Evolutionary conservation across 2,888 invertebrate species (phyloP).

Genomic region (Ophonus ardosiacus): DNA sequence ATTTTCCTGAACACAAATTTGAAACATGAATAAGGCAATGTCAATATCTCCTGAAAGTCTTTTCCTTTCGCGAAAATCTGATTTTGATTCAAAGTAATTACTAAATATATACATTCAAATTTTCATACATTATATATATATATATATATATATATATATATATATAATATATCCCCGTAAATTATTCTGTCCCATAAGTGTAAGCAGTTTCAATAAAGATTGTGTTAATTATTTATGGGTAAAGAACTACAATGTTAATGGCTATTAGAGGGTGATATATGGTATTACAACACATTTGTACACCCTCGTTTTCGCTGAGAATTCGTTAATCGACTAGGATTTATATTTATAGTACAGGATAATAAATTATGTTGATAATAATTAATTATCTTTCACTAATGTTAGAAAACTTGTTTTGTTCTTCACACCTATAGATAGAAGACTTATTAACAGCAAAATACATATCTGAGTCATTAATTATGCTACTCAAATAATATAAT

Average conservation of each 20-base stretch:
- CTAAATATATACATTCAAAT: not conserved
- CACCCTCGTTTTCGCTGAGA: not conserved
- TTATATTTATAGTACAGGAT: not conserved
- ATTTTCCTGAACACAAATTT: no score
- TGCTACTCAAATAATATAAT: no score
- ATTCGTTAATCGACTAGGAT: slow-evolving; percentile 13
- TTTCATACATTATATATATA: not conserved
- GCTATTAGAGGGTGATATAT: not conserved
- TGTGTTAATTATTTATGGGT: not conserved
- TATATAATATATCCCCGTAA: not conserved
- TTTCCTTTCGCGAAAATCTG: no score
- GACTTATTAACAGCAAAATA: not conserved
- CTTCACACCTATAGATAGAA: not conserved
- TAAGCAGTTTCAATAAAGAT: slow-evolving; percentile 13
- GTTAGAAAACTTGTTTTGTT: slow-evolving; percentile 5
- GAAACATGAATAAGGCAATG: no score
- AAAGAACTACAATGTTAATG: slow-evolving; percentile 2
- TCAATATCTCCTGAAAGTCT: no score
- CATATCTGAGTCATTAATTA: no score
- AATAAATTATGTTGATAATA: not conserved
- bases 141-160: not conserved
- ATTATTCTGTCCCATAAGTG: not conserved
- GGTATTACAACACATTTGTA: not conserved
- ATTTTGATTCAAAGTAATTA: not conserved
- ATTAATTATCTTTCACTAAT: not conserved